Conservation (phyloP, 2,797 vertebrate species). For the Rhinoraja longicauda region DNA sequence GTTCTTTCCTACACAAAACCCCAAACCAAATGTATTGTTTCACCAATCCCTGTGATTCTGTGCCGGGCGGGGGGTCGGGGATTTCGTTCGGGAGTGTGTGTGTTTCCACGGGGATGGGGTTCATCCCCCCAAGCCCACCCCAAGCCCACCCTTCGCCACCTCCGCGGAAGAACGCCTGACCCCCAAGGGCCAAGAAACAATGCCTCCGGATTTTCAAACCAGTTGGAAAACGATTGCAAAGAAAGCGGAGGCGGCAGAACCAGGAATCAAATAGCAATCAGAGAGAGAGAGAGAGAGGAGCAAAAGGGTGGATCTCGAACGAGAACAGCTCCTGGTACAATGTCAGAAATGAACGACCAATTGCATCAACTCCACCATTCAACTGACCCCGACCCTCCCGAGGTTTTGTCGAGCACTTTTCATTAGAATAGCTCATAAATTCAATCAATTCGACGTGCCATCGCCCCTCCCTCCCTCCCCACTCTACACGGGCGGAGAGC, state of each 20-base stretch:
- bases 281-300: background rate
- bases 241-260: background rate
- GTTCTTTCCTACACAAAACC: too few relatives aligned
- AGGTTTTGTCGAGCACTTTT: background rate
- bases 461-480: background rate
- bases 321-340: background rate
- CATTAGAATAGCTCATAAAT: background rate
- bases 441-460: background rate
- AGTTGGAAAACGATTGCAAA: background rate
- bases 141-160: background rate
- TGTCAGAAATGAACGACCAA: background rate
- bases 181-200: background rate
- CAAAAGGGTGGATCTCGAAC: background rate
- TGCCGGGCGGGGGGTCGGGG: background rate
- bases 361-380: background rate
- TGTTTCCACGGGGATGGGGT: background rate
- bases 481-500: background rate
- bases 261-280: background rate
- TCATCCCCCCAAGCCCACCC: too few relatives aligned
- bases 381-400: background rate
- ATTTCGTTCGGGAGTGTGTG: background rate
- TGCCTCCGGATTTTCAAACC: background rate
- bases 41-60: background rate
- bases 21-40: background rate
- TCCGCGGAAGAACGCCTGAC: background rate